Conservation (phyloP, 1,140 invertebrate genomes). For the Musca vetustissima region DNA sequence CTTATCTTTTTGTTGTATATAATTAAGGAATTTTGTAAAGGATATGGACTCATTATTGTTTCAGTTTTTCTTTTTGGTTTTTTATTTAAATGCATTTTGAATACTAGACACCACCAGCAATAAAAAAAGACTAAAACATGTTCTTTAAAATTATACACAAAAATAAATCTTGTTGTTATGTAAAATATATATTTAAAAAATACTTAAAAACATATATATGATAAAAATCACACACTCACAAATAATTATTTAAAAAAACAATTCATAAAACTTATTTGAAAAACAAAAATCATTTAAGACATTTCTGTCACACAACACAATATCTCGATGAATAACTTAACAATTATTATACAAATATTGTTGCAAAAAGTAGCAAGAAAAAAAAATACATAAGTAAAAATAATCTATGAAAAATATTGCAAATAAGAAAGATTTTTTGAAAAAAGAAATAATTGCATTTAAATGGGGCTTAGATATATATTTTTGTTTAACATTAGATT, state of each 20-base stretch:
- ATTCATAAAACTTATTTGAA: background rate
- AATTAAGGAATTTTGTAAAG: conserved; percentile 4
- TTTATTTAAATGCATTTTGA: conserved; percentile 17
- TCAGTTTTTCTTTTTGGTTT: background rate
- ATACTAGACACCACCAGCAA: conserved; percentile 3
- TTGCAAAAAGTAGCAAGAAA: too few relatives aligned
- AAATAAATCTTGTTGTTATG: too few relatives aligned
- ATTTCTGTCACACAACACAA: too few relatives aligned
- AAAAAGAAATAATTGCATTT: too few relatives aligned
- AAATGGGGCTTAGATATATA: too few relatives aligned
- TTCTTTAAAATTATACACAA: too few relatives aligned
- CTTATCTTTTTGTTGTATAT: background rate
- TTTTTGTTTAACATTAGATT: too few relatives aligned
- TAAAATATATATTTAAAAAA: background rate
- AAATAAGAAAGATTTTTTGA: too few relatives aligned
- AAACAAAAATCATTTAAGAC: background rate
- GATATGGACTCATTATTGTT: conserved; percentile 23
- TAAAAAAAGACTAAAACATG: background rate
- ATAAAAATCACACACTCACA: conserved; percentile 3
- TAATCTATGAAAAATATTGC: too few relatives aligned
- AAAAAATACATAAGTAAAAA: too few relatives aligned
- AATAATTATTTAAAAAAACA: background rate
- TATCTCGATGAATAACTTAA: too few relatives aligned
- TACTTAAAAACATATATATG: background rate
- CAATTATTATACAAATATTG: too few relatives aligned